These are phyloP conservation scores for Crotalus horridus DNA, from an alignment of 2,113 vertebrate species.

Conservation along the genomic window DNA sequence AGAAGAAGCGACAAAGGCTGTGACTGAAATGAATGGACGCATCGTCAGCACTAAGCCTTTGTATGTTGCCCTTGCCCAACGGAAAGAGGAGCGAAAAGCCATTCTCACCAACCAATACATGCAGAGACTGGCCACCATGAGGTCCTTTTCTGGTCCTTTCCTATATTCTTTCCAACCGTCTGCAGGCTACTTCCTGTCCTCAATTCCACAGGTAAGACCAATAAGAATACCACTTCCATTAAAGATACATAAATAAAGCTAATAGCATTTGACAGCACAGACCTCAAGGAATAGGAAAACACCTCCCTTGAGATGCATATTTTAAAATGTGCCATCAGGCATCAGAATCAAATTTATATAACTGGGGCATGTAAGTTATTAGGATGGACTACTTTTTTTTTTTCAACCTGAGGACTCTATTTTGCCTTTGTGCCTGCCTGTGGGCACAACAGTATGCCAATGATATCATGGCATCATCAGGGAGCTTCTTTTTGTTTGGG, in stretches of 20 bases:
- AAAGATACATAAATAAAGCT: neutral
- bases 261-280: neutral
- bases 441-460: neutral
- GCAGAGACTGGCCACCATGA: constrained; percentile 84
- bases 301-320: neutral
- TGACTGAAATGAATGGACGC: constrained; percentile 95
- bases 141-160: constrained; percentile 77
- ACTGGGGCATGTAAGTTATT: neutral
- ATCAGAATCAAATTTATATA: neutral
- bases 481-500: neutral
- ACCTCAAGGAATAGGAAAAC: neutral
- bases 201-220: constrained; percentile 83
- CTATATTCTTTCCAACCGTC: constrained; percentile 84
- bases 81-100: constrained; percentile 93
- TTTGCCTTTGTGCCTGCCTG: neutral
- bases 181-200: constrained; percentile 81
- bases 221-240: neutral
- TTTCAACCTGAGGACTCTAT: neutral
- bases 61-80: constrained; percentile 91
- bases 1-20: constrained; percentile 95
- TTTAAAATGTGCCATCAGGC: neutral
- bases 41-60: constrained; percentile 94
- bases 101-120: constrained; percentile 95
- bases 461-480: neutral
- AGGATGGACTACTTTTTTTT: neutral